Conservation (phyloP, 2,888 invertebrate species). For the Meliscaeva auricollis region DNA sequence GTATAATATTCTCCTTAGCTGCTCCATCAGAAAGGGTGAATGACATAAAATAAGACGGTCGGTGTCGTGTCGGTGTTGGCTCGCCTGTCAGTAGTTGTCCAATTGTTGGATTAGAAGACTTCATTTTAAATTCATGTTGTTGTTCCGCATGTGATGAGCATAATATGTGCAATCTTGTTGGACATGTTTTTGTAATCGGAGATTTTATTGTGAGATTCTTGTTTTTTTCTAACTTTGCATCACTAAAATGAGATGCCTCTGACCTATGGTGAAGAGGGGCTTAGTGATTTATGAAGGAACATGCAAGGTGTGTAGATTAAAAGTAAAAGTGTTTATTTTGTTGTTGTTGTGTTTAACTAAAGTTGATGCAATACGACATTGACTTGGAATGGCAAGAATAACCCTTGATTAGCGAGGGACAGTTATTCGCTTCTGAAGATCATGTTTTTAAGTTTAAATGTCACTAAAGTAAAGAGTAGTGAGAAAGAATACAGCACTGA, state of each 20-base stretch:
- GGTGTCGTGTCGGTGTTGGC: not conserved
- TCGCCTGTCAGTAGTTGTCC: not conserved
- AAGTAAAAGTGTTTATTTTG: conserved; percentile 44
- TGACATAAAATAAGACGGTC: conserved; percentile 45
- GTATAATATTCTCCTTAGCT: not conserved
- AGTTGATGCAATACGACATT: no score
- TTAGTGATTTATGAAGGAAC: conserved; percentile 29
- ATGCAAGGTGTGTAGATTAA: conserved; percentile 13
- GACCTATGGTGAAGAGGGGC: not conserved
- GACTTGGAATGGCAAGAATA: no score
- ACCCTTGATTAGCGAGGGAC: no score
- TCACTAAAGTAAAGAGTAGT: no score
- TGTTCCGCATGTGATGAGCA: conserved; percentile 40
- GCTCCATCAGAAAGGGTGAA: conserved; percentile 45
- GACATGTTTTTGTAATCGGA: conserved; percentile 69
- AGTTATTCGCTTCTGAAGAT: no score
- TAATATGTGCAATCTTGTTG: conserved; percentile 52
- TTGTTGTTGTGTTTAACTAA: not conserved
- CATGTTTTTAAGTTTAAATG: no score
- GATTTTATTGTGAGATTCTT: conserved; percentile 58
- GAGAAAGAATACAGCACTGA: no score
- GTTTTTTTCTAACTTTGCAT: conserved; percentile 16
- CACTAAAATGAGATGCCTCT: conserved; percentile 17
- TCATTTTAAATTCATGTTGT: conserved; percentile 64
- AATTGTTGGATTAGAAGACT: conserved; percentile 40